Base-by-base conservation (phyloP, 2,113 vertebrate genomes). In the Microtus montanus region DNA sequence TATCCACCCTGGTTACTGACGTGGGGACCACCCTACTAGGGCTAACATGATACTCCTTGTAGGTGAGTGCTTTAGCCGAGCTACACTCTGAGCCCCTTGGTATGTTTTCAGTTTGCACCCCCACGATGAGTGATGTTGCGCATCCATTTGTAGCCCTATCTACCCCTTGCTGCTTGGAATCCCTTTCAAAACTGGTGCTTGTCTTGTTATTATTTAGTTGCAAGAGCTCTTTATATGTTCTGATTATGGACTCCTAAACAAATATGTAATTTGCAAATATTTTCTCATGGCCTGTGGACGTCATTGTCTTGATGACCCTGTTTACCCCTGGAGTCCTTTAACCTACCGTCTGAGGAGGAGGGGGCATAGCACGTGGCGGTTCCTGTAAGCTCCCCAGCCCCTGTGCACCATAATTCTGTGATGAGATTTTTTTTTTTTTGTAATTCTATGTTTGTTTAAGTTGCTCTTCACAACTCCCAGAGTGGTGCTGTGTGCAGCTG, bases 161-260 rank as follows among this genome's bases (percentile, higher is more conserved):
- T 87, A 63, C 47, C 79, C 66, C 41, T 80, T 79, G 64, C 91
- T 94, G 54, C 93, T 93, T 88, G 92, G 90, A 95, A 49, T 35
- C 49, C 75, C 47, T 86, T 93, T 96, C 49, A 20, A 93, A 92
- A 71, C 44, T 90, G 92, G 63, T 35, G 14, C 66, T 78, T 91
- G 33, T 92, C 38, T 44, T 80, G 26, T 85, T 54, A 64, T 88
- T 78, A 77, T 89, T 95, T 47, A 82, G 4, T 64, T 70, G 4
- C 66, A 82, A 90, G 58, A 41, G 15, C 68, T 73, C 89, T 90
- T 80, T 74, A 63, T 84, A 54, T 90, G 30, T 83, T 86, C 73
- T 95, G 54, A 20, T 52, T 70, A 61, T 52, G 78, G 75, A 4
- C 52, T 9, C 17, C 38, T 71, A 91, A 61, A 74, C 61, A n/a